Evolutionary conservation across 2,888 invertebrate species (phyloP).

Genomic region (Nesidiocoris tenuis): DNA sequence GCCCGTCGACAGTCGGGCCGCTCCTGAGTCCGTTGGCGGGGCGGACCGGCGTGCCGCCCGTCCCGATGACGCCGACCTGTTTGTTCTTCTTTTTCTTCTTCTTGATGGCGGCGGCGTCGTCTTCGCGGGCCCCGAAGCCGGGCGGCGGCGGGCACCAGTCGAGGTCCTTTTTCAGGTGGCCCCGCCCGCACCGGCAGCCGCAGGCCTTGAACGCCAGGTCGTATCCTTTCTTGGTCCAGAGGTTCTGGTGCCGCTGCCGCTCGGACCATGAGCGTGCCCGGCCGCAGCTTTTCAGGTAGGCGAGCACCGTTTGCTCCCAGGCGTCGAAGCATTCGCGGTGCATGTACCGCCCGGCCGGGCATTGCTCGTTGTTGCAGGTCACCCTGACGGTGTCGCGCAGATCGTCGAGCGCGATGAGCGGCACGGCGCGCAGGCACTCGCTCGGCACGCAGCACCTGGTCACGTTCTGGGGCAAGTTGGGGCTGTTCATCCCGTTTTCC

Average conservation of each 20-base stretch:
- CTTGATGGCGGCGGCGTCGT: slow-evolving; percentile 62
- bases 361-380: slow-evolving; percentile 91
- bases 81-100: slow-evolving; percentile 69
- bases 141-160: slow-evolving; percentile 81
- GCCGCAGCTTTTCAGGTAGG: slow-evolving; percentile 86
- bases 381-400: slow-evolving; percentile 82
- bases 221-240: slow-evolving; percentile 98
- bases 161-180: slow-evolving; percentile 90
- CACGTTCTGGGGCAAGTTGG: slow-evolving; percentile 53
- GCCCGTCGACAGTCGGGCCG: slow-evolving; percentile 8
- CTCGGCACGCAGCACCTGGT: slow-evolving; percentile 80
- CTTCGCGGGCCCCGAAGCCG: slow-evolving; percentile 57
- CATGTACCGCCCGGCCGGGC: slow-evolving; percentile 87
- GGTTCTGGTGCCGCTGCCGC: slow-evolving; percentile 87
- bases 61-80: slow-evolving; percentile 39
- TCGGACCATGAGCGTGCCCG: slow-evolving; percentile 93
- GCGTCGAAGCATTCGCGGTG: slow-evolving; percentile 93
- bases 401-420: slow-evolving; percentile 64
- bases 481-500: slow-evolving; percentile 55
- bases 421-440: slow-evolving; percentile 68
- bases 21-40: slow-evolving; percentile 48
- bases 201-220: slow-evolving; percentile 94
- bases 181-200: slow-evolving; percentile 88
- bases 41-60: slow-evolving; percentile 45
- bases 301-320: slow-evolving; percentile 88